A percentile compares a stretch with the other conserved stretches of the same genome.
phyloP scores from a whole-genome alignment of 30 jellyfish, hydroid and myxozoan genomes.

The Chrysaora quinquecirrha region DNA sequence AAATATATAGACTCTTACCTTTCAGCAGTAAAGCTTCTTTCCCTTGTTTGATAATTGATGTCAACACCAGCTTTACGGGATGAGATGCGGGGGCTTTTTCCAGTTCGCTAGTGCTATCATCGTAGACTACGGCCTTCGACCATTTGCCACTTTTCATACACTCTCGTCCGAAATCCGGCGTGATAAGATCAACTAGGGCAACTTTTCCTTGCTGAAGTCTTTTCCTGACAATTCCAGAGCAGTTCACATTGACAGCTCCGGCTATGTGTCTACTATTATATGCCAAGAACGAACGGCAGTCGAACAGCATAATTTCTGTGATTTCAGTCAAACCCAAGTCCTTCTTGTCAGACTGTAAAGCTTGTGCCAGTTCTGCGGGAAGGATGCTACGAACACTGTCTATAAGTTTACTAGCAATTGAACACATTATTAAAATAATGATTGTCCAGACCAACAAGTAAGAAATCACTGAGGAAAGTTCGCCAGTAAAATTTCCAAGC shows the following conservation, averaged over 20 bases:
- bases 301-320: conserved; percentile 74
- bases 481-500: too few species aligned
- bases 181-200: conserved; percentile 77
- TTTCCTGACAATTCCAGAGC: conserved; percentile 78
- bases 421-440: conserved; percentile 17
- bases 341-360: conserved; percentile 52
- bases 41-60: conserved; percentile 80
- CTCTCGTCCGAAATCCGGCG: conserved; percentile 89
- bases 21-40: conserved; percentile 84
- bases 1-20: too few species aligned
- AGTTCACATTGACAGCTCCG: conserved; percentile 92
- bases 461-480: neutral
- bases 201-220: conserved; percentile 91
- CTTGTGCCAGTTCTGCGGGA: conserved; percentile 96
- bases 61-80: conserved; percentile 84
- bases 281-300: conserved; percentile 91
- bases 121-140: conserved; percentile 91
- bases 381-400: conserved; percentile 84
- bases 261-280: conserved; percentile 83
- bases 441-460: neutral
- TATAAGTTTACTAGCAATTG: conserved; percentile 51
- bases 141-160: conserved; percentile 75
- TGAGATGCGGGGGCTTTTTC: conserved; percentile 93
- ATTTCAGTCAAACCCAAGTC: conserved; percentile 43
- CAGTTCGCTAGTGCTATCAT: conserved; percentile 88